These are phyloP conservation scores for Aythya fuligula DNA, from an alignment of 2,797 vertebrate genomes.

Conservation along the genomic window DNA sequence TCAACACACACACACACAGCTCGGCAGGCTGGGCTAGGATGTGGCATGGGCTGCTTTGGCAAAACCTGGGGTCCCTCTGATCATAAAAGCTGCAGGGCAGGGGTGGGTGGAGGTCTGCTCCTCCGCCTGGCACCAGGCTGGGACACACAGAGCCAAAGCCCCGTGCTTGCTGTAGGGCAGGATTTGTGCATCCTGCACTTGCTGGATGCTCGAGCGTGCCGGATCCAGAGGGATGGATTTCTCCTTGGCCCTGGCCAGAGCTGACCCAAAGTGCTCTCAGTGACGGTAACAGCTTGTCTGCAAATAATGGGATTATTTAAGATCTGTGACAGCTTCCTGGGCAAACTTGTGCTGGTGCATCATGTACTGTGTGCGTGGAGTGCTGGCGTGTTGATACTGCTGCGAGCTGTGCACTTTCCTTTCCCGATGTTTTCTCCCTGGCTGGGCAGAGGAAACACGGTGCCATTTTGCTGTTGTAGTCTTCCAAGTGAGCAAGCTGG, in stretches of 20 bases:
- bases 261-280: no score
- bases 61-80: not conserved
- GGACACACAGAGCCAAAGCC: not conserved
- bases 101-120: not conserved
- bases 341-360: not conserved
- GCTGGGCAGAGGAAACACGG: accelerated
- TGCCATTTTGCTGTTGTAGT: not conserved
- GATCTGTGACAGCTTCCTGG: not conserved
- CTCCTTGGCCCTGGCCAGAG: not conserved
- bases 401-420: not conserved
- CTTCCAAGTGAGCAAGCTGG: not conserved
- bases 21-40: not conserved
- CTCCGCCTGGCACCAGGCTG: not conserved
- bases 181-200: not conserved
- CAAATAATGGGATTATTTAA: not conserved
- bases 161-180: not conserved
- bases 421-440: accelerated
- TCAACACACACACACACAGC: no score
- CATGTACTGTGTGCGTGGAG: accelerated
- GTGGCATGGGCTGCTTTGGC: not conserved
- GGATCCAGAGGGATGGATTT: not conserved
- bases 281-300: not conserved
- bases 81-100: not conserved
- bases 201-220: not conserved
- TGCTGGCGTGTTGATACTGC: accelerated